Base-by-base conservation (phyloP, 2,113 vertebrate species). In the Pangasianodon hypophthalmus region DNA sequence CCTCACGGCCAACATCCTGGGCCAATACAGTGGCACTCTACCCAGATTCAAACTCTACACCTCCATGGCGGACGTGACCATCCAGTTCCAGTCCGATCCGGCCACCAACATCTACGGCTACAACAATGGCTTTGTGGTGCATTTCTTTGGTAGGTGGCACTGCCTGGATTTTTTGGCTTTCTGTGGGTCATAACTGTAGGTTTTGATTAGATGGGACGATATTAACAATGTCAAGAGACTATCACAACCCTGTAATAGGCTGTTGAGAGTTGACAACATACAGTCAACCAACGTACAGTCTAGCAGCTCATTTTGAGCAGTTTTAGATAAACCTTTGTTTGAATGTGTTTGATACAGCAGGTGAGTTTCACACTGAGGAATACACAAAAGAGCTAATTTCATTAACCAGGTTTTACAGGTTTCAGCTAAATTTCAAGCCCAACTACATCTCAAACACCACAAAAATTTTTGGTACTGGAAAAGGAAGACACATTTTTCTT, bases 61-160 rank as follows among this genome's bases (percentile, higher is more conserved):
- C 2, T 98, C 98, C 92, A 98, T 96, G 77, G 97, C 97, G 0
- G 98, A 99, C 0, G 97, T 98, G 95, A 99, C 98, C 0, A 94
- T 99, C 91, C 98, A 99, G 95, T 99, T 99, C 94, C 98, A 99
- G 94, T 99, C 98, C 0, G 98, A 99, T 88, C 98, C 98, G 0
- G 98, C 98, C 0, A 96, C 97, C 0, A 96, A 97, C 0, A 95
- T 96, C 88, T 96, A 97, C 0, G 97, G 97, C 86, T 99, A 99
- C 91, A 97, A 97, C 92, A 97, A 98, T 13, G 98, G 98, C 84
- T 99, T 99, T 29, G 96, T 99, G 91, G 96, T 99, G 87, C 98
- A 98, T 92, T 99, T 99, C 94, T 98, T 98, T 0, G 98, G 98
- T 99, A 92, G 95, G 97, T 24, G 16, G 32, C 58, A 5, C 29